Evolutionary conservation across 2,797 vertebrate genomes (phyloP).

Genomic region (Micropoecilia bifurca): DNA sequence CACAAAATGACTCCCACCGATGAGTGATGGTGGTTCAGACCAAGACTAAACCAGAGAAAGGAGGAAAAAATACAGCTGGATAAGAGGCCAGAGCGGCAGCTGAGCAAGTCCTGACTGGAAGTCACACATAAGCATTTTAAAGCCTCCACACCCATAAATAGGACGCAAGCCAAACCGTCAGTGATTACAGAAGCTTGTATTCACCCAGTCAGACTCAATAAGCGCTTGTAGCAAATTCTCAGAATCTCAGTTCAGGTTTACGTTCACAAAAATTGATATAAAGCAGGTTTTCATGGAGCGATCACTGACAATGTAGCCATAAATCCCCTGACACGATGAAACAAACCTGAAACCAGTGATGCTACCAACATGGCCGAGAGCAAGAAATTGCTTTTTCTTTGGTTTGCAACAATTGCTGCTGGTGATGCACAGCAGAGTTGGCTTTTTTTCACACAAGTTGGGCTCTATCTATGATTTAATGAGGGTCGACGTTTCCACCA

Average conservation of each 20-base stretch:
- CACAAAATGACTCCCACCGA: slow-evolving; percentile 37
- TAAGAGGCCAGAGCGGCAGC: slow-evolving; percentile 12
- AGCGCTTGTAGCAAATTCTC: not conserved
- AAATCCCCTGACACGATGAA: not conserved
- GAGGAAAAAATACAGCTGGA: not conserved
- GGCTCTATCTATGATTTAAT: no score
- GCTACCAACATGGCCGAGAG: not conserved
- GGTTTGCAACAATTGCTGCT: not conserved
- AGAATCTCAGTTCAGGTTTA: not conserved
- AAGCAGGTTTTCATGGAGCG: not conserved
- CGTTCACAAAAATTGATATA: not conserved
- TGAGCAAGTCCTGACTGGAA: not conserved
- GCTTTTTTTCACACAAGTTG: not conserved
- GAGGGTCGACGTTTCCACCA: no score
- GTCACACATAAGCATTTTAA: not conserved
- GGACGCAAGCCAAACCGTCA: not conserved
- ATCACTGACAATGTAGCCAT: not conserved
- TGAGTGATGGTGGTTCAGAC: slow-evolving; percentile 29
- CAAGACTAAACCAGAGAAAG: slow-evolving; percentile 33
- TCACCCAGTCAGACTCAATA: not conserved
- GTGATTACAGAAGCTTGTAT: not conserved
- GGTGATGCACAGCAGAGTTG: not conserved
- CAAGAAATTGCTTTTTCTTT: not conserved
- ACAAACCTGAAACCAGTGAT: not conserved
- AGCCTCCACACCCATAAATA: not conserved